phyloP scores from a whole-genome alignment of 2,888 invertebrate genomes.

The Diaphora mendica region DNA sequence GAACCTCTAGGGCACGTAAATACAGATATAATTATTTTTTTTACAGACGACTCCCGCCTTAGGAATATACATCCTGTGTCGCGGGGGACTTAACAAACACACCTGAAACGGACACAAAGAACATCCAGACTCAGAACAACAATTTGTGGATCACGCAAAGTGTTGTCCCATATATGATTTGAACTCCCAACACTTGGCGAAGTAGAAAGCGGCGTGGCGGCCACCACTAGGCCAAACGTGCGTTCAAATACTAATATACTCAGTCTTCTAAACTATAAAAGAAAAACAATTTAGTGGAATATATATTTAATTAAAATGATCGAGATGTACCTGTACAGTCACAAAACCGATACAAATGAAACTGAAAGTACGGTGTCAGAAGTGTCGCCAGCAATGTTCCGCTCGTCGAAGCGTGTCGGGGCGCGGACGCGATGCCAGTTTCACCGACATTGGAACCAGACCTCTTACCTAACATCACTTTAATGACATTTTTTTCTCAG shows the following conservation, averaged over 20 bases:
- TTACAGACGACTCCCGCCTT: no score
- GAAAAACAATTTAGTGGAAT: not conserved
- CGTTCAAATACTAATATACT: no score
- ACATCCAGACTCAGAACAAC: no score
- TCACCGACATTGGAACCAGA: slow-evolving; percentile 77
- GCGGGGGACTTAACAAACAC: no score
- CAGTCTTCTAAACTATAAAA: not conserved
- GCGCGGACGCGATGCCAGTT: slow-evolving; percentile 66
- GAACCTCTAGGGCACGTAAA: not conserved
- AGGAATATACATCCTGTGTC: no score
- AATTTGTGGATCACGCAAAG: no score
- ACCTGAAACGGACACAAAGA: no score
- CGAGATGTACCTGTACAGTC: not conserved
- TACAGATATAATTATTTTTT: no score
- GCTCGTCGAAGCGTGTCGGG: slow-evolving; percentile 73
- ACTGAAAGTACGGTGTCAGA: slow-evolving; percentile 69
- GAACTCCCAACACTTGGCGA: no score
- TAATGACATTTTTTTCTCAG: slow-evolving; percentile 68
- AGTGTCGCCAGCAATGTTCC: slow-evolving; percentile 79
- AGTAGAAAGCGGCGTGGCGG: no score
- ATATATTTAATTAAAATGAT: slow-evolving; percentile 4
- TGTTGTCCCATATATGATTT: no score
- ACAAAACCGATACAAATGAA: slow-evolving; percentile 41
- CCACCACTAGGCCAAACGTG: no score
- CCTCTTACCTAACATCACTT: slow-evolving; percentile 75